Percentiles rank a stretch among this genome's conserved stretches.
Evolutionary conservation across 2,113 vertebrate genomes (phyloP).

Genomic region (Trochalopteron elliotii): DNA sequence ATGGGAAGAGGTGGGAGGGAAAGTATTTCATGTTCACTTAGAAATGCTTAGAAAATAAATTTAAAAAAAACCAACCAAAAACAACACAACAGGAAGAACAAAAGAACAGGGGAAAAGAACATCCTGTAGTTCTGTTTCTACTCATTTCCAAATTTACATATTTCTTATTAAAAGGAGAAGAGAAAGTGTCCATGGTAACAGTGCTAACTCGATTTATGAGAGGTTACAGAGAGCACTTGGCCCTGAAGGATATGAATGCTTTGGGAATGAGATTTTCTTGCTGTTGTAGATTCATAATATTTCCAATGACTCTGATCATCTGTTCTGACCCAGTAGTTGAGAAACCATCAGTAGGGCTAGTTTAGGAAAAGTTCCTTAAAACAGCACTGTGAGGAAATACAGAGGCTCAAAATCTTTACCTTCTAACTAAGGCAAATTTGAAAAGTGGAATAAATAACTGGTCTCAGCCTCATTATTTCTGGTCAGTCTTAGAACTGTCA

Average conservation of each 20-base stretch:
- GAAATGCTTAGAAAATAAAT: neutral
- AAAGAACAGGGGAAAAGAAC: neutral
- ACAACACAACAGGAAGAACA: neutral
- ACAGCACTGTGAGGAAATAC: neutral
- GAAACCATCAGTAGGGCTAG: neutral
- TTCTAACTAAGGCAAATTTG: neutral
- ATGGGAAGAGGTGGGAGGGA: neutral
- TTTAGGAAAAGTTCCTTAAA: neutral
- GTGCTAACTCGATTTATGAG: neutral
- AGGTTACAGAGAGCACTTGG: neutral
- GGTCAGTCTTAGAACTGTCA: neutral
- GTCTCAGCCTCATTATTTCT: neutral
- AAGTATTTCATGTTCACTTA: neutral
- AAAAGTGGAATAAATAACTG: neutral
- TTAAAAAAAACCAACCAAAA: neutral
- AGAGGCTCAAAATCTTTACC: neutral
- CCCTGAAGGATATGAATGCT: neutral
- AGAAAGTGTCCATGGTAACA: neutral
- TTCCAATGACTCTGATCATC: neutral
- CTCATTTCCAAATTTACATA: neutral
- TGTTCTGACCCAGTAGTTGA: neutral
- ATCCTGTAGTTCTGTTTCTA: neutral
- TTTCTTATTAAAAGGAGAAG: neutral
- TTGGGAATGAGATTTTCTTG: neutral
- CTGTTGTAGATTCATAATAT: neutral